Conservation (phyloP, 2,113 vertebrate genomes). For the Glaucidium brasilianum region DNA sequence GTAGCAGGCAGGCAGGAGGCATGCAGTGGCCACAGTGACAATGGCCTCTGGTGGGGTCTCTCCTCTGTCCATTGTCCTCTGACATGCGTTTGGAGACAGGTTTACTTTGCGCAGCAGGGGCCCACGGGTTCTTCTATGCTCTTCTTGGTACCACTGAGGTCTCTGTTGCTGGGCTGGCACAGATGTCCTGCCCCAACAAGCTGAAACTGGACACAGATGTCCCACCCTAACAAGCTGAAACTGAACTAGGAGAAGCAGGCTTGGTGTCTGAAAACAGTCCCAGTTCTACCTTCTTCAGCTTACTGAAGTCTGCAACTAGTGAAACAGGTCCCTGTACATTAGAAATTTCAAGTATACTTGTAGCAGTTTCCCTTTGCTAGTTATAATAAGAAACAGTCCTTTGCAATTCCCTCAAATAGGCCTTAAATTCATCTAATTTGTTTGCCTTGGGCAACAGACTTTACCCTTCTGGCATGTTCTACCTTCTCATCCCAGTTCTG, state of each 20-base stretch:
- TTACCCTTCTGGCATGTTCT: neutral
- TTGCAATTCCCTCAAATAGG: neutral
- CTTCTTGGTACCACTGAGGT: accelerated
- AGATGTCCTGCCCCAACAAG: neutral
- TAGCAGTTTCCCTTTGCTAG: no score
- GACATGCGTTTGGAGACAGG: accelerated
- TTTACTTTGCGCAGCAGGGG: neutral
- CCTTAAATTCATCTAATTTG: neutral
- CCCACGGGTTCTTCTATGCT: accelerated
- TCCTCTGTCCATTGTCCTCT: neutral
- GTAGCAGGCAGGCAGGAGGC: neutral
- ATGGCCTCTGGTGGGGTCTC: neutral
- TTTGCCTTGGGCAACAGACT: neutral
- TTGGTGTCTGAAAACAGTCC: neutral
- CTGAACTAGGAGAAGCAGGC: neutral
- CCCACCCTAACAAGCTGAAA: neutral
- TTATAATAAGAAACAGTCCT: neutral
- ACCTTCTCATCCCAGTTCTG: neutral
- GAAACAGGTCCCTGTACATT: no score
- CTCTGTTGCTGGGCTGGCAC: neutral
- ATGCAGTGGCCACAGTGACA: neutral
- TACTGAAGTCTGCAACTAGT: neutral
- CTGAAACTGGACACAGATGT: neutral
- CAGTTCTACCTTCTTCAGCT: neutral
- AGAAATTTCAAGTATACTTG: no score